These are phyloP conservation scores for Philereme transversata DNA, from an alignment of 2,888 invertebrate species.

Conservation along the genomic window DNA sequence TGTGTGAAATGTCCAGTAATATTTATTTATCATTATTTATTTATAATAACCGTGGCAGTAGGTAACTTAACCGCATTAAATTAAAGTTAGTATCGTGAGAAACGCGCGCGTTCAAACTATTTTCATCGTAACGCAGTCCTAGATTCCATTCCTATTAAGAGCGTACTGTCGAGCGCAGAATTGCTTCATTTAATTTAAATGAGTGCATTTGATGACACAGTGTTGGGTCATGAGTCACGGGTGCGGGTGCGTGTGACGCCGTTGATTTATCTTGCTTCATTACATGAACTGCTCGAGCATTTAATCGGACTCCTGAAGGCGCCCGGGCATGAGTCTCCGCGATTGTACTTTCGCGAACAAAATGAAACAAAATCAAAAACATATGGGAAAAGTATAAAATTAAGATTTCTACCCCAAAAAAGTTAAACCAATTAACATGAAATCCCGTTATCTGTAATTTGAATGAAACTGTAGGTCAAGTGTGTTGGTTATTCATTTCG, in stretches of 20 bases:
- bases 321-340: conserved; percentile 55
- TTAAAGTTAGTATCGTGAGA: conserved; percentile 35
- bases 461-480: too few relatives aligned
- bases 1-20: too few relatives aligned
- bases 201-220: conserved; percentile 38
- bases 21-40: too few relatives aligned
- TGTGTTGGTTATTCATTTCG: too few relatives aligned
- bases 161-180: conserved; percentile 37
- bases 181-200: conserved; percentile 46
- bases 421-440: too few relatives aligned
- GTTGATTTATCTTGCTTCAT: conserved; percentile 77
- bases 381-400: too few relatives aligned
- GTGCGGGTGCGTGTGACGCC: conserved; percentile 66
- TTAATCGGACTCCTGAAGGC: conserved; percentile 63
- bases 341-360: conserved; percentile 47
- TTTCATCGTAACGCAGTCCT: conserved; percentile 37
- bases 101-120: conserved; percentile 35
- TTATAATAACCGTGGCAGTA: conserved; percentile 10
- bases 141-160: conserved; percentile 37
- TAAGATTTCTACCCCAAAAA: too few relatives aligned
- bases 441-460: too few relatives aligned
- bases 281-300: conserved; percentile 65
- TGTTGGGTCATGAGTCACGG: conserved; percentile 57
- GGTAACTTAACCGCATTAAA: conserved; percentile 21
- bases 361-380: too few relatives aligned